phyloP scores from a whole-genome alignment of 2,113 vertebrate species.

The Panthera leo region DNA sequence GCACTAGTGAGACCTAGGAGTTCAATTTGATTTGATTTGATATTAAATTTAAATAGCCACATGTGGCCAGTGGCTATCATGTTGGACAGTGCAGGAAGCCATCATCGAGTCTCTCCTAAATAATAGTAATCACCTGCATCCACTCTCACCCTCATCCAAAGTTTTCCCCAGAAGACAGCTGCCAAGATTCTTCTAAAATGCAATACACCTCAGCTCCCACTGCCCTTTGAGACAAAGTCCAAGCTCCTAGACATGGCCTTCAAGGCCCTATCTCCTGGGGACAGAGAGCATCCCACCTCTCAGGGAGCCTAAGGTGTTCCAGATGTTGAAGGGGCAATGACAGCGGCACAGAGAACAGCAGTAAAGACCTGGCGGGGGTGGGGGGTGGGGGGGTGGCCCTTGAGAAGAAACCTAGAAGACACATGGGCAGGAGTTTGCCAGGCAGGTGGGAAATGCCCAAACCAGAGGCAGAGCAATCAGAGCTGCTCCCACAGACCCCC shows the following conservation, averaged over 20 bases:
- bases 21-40: not conserved
- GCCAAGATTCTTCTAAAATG: not conserved
- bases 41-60: not conserved
- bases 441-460: not conserved
- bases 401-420: not conserved
- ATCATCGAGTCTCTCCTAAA: not conserved
- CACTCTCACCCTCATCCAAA: not conserved
- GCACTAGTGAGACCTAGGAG: not conserved
- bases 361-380: rapidly evolving
- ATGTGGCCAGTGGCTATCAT: not conserved
- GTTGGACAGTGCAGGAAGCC: not conserved
- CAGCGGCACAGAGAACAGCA: not conserved
- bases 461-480: too few species aligned
- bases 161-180: not conserved
- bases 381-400: not conserved
- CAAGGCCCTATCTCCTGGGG: not conserved
- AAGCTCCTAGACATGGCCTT: not conserved
- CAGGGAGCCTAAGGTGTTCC: not conserved
- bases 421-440: not conserved
- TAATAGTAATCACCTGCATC: not conserved
- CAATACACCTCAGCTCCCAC: not conserved
- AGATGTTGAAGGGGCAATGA: not conserved
- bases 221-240: not conserved
- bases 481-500: not conserved
- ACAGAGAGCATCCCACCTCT: not conserved